A percentile compares a stretch with the other conserved stretches of the same genome.
These are phyloP conservation scores for Phalacrocorax brasilianus DNA, from an alignment of 2,113 vertebrate genomes.

Conservation along the genomic window DNA sequence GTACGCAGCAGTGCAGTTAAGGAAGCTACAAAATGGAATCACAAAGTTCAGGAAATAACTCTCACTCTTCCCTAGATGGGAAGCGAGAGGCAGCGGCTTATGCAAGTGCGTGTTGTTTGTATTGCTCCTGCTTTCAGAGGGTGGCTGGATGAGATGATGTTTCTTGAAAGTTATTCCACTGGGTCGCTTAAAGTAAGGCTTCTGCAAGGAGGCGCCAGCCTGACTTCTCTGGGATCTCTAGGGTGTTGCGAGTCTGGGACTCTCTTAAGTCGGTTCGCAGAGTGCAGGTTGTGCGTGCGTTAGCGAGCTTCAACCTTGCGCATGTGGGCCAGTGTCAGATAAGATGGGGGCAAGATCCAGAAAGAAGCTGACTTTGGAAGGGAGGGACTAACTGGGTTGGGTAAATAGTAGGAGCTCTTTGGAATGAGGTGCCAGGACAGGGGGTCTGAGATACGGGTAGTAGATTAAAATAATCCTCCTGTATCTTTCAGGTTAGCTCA, in stretches of 20 bases:
- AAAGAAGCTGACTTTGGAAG: neutral
- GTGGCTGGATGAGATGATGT: neutral
- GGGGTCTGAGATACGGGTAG: neutral
- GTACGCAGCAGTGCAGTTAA: neutral
- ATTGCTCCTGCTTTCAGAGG: neutral
- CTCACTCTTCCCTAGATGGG: neutral
- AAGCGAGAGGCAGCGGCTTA: neutral
- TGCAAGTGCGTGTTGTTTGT: neutral
- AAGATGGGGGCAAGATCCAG: neutral
- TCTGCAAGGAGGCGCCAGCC: neutral
- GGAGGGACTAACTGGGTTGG: neutral
- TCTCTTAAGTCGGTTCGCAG: neutral
- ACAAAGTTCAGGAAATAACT: neutral
- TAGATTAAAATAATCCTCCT: neutral
- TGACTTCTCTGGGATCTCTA: too few relatives aligned
- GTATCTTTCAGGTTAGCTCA: neutral
- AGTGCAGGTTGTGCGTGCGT: accelerated
- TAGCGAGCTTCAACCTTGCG: too few relatives aligned
- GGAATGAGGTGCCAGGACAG: accelerated
- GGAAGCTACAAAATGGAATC: neutral
- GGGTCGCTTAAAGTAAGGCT: neutral
- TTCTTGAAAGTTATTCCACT: neutral
- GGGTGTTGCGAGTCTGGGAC: neutral
- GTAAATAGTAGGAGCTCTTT: neutral
- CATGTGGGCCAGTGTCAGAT: neutral